These are phyloP conservation scores for Myotis brandtii DNA, from an alignment of 2,113 vertebrate genomes.

Conservation along the genomic window DNA sequence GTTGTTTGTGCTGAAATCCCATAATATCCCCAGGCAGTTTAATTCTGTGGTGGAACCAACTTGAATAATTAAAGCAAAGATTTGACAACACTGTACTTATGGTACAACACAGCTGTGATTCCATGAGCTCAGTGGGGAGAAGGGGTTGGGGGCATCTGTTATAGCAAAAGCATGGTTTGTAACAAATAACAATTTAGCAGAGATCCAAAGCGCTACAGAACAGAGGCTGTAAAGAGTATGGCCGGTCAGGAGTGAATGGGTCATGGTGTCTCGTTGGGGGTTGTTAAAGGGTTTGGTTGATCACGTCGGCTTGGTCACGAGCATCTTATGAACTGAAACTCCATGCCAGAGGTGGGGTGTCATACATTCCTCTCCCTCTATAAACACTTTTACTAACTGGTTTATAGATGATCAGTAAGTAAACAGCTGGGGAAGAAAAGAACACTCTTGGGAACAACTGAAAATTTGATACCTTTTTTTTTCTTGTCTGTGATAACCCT, in stretches of 20 bases:
- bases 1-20: slow-evolving; percentile 57
- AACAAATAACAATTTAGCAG: slow-evolving; percentile 64
- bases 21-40: slow-evolving; percentile 70
- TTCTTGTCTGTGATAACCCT: neutral
- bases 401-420: neutral
- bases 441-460: neutral
- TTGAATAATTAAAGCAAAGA: slow-evolving; percentile 79
- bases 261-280: neutral
- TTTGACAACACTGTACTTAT: slow-evolving; percentile 75
- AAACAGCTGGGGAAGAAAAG: neutral
- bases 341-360: neutral
- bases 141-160: slow-evolving; percentile 70
- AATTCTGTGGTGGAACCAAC: slow-evolving; percentile 73
- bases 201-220: slow-evolving; percentile 1
- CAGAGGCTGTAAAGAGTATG: neutral
- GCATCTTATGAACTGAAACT: slow-evolving; percentile 47
- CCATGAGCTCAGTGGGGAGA: slow-evolving; percentile 64
- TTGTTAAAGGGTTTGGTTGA: neutral
- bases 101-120: slow-evolving; percentile 79
- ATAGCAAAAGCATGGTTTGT: slow-evolving; percentile 65
- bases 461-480: neutral
- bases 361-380: neutral
- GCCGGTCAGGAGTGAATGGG: neutral
- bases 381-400: neutral
- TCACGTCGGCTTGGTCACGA: neutral